Evolutionary conservation across 2,797 vertebrate genomes (phyloP), one percentile per base, ranked within the genome.

Genomic region (Acropternis orthonyx): DNA sequence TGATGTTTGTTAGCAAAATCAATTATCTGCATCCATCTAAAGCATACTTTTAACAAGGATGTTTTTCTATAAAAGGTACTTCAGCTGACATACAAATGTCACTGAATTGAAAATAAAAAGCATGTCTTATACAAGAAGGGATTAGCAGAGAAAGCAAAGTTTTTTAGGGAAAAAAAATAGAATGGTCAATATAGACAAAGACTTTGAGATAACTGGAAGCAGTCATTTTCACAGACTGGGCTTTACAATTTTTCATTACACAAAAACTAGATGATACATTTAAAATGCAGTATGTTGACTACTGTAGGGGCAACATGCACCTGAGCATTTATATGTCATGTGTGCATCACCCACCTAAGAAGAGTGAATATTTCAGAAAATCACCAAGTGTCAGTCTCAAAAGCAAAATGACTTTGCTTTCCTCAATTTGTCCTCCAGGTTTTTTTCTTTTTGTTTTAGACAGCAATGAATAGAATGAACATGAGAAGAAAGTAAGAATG

Each of bases 311-410:
- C 43, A 77, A 80, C 19, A 86, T 43, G 41, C 23, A 78, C 27
- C 2, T 44, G 30, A 78, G 30, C 23, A 58, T 68, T 85, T 39
- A 4, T 43, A 86, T 46, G 61, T 74, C 6, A 0, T 36, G 59
- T 1, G 12, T 32, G 17, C 43, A 62, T 71, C 59, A 73, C 48
- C 21, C 34, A 76, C 51, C 14, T 67, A 78, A 62, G 55, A 83
- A 69, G 10, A 88, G 7, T 20, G 14, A 92, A 5, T 83, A 75
- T 95, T 95, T 95, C 69, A 95, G 86, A 77, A 91, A 91, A 75
- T 69, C 37, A 69, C 22, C 36, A 56, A 16, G 3, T 66, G 18
- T 36, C 27, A 59, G 14, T 56, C 76, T 84, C 67, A 85, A 73
- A 68, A 84, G 43, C 24, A 62, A 41, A 56, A 89, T 52, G 62